phyloP scores from a whole-genome alignment of 1,140 invertebrate species.

The Anastrepha obliqua region DNA sequence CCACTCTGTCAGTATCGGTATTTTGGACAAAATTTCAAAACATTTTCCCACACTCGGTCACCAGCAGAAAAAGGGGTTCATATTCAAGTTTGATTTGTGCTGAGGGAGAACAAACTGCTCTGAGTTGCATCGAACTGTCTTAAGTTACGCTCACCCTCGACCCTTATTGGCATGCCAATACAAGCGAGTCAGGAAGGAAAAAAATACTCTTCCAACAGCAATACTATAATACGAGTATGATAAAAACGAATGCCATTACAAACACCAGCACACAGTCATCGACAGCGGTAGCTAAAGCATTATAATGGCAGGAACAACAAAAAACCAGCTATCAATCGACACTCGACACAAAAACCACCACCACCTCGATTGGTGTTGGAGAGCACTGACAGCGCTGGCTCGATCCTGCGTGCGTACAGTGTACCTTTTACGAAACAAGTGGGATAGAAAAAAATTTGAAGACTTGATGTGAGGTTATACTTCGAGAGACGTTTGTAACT shows the following conservation, averaged over 20 bases:
- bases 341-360: slow-evolving; percentile 9
- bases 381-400: neutral
- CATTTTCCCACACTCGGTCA: slow-evolving; percentile 72
- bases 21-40: slow-evolving; percentile 65
- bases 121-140: neutral
- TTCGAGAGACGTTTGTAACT: no score
- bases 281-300: neutral
- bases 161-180: slow-evolving; percentile 41
- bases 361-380: neutral
- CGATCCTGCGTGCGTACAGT: slow-evolving; percentile 32
- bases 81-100: slow-evolving; percentile 16
- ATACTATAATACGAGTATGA: no score
- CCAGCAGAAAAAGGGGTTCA: slow-evolving; percentile 39
- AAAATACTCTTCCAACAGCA: neutral
- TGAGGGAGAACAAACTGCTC: neutral
- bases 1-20: slow-evolving; percentile 58
- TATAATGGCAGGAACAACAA: neutral
- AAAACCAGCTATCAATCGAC: slow-evolving; percentile 24
- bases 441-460: no score
- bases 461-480: no score
- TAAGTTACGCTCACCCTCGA: slow-evolving; percentile 15
- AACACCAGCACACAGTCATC: neutral
- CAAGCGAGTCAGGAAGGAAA: neutral
- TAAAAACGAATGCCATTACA: neutral
- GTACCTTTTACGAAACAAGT: neutral